Conservation (phyloP, 1,140 invertebrate genomes). For the Drosophila grimshawi region DNA sequence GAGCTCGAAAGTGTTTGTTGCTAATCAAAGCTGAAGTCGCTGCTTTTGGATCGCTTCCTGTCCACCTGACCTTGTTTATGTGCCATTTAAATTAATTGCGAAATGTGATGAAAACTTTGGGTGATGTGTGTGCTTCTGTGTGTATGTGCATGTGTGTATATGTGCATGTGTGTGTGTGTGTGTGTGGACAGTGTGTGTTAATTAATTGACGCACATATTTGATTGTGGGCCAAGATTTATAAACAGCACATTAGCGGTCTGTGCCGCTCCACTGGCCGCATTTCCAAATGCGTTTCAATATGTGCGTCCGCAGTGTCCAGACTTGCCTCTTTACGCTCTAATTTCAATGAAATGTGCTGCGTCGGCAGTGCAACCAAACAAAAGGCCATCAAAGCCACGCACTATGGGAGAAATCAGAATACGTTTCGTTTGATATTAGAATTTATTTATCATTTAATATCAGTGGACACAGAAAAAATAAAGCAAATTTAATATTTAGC, state of each 20-base stretch:
- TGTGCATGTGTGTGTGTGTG: slow-evolving; percentile 7
- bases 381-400: slow-evolving; percentile 36
- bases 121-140: slow-evolving; percentile 33
- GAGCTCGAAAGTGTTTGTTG: slow-evolving; percentile 71
- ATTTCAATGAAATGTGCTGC: slow-evolving; percentile 47
- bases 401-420: not conserved
- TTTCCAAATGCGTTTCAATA: slow-evolving; percentile 40
- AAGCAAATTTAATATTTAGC: too few relatives aligned
- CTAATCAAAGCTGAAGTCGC: slow-evolving; percentile 66
- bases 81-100: slow-evolving; percentile 76
- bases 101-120: slow-evolving; percentile 74
- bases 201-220: slow-evolving; percentile 72
- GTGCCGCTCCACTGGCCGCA: slow-evolving; percentile 39
- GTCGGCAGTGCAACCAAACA: slow-evolving; percentile 29
- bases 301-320: slow-evolving; percentile 30
- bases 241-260: slow-evolving; percentile 50
- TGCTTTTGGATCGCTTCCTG: slow-evolving; percentile 21
- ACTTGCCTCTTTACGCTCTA: slow-evolving; percentile 43
- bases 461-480: too few relatives aligned
- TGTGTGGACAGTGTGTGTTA: slow-evolving; percentile 46
- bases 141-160: slow-evolving; percentile 1
- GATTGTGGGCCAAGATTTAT: slow-evolving; percentile 60
- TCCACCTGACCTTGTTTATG: slow-evolving; percentile 51
- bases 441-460: too few relatives aligned
- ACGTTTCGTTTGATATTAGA: too few relatives aligned